These are phyloP conservation scores for Orcinus orca DNA, from an alignment of 2,113 vertebrate genomes.

Conservation along the genomic window DNA sequence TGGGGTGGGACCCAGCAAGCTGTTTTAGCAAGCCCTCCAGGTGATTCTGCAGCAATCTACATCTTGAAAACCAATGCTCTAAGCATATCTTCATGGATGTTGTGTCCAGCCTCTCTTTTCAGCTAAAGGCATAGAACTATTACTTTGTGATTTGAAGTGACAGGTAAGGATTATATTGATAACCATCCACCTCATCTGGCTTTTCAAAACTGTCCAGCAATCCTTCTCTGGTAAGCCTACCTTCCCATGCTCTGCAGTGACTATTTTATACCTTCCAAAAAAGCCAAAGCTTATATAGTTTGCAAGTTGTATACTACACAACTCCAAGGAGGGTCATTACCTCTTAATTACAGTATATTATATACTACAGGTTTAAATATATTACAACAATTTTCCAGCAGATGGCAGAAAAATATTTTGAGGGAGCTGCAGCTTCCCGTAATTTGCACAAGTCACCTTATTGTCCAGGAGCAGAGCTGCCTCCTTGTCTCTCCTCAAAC, in stretches of 20 bases:
- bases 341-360: not conserved
- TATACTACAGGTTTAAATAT: not conserved
- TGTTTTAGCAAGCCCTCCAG: not conserved
- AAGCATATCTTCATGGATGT: not conserved
- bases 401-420: not conserved
- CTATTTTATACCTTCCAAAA: not conserved
- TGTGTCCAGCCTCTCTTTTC: not conserved
- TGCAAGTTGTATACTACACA: not conserved
- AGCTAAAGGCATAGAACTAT: not conserved
- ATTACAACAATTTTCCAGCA: not conserved
- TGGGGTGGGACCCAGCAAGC: not conserved
- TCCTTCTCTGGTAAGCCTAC: not conserved
- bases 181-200: not conserved
- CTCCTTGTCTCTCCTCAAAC: not conserved
- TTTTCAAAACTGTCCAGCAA: not conserved
- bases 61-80: not conserved
- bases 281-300: not conserved
- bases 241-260: not conserved
- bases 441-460: not conserved
- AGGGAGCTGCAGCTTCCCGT: not conserved
- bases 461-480: not conserved
- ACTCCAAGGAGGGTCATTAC: not conserved
- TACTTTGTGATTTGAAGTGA: not conserved
- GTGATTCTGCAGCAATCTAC: not conserved
- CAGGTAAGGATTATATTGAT: not conserved